These are phyloP conservation scores for Paramormyrops hopkinsi DNA, from an alignment of 2,797 vertebrate genomes.

Conservation along the genomic window DNA sequence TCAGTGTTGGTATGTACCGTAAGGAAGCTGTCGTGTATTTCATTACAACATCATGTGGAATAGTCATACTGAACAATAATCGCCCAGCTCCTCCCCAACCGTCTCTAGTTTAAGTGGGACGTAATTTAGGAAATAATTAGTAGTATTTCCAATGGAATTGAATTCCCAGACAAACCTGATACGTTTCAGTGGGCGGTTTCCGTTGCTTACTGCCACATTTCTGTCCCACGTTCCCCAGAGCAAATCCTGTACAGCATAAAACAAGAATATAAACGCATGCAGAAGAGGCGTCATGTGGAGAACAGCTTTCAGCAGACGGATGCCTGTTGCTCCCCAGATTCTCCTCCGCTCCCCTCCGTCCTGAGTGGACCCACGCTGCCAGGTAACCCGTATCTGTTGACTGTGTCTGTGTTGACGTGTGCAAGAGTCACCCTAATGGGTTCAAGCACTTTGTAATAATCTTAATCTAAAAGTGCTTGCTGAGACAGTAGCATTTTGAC, in stretches of 20 bases:
- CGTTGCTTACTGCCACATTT: not conserved
- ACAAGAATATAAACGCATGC: slow-evolving; percentile 98
- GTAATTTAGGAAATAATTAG: slow-evolving; percentile 1
- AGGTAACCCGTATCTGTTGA: slow-evolving; percentile 56
- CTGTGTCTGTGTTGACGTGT: not conserved
- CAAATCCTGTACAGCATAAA: slow-evolving; percentile 98
- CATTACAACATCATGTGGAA: not conserved
- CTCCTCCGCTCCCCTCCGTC: slow-evolving; percentile 77
- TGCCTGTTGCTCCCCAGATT: slow-evolving; percentile 82
- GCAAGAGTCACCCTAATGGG: not conserved
- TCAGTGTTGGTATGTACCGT: not conserved
- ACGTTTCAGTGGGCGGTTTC: not conserved
- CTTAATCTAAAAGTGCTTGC: not conserved
- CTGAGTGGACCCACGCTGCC: slow-evolving; percentile 79
- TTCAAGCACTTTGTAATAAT: not conserved
- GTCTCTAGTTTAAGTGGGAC: not conserved
- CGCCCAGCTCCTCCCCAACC: not conserved
- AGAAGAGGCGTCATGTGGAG: slow-evolving; percentile 97
- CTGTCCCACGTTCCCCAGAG: slow-evolving; percentile 59
- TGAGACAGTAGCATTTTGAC: not conserved
- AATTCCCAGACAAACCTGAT: not conserved
- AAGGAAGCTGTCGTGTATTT: not conserved
- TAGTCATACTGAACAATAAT: not conserved
- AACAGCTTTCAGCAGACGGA: slow-evolving; percentile 83
- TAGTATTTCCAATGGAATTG: not conserved